These are phyloP conservation scores for Coracopsis vasa DNA, from an alignment of 2,113 vertebrate genomes.

Conservation along the genomic window DNA sequence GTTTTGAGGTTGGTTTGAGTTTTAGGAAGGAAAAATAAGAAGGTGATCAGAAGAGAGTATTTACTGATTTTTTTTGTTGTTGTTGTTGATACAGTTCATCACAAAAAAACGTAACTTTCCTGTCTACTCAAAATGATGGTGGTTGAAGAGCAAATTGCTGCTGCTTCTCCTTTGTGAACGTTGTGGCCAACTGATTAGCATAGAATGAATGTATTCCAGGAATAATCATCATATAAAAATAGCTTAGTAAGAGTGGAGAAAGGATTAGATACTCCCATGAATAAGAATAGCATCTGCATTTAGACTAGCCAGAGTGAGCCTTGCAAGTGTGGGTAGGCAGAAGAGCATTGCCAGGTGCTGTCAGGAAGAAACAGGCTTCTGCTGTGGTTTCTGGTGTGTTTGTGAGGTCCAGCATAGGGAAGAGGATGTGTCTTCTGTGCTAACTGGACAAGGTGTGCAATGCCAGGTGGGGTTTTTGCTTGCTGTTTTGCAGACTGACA, in stretches of 20 bases:
- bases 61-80: conserved; percentile 22
- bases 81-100: conserved; percentile 55
- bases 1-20: conserved; percentile 9
- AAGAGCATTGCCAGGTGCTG: conserved; percentile 23
- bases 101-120: conserved; percentile 21
- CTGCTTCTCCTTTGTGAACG: conserved; percentile 55
- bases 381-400: not conserved
- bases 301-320: conserved; percentile 52
- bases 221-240: conserved; percentile 77
- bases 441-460: not conserved
- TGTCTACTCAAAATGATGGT: conserved; percentile 26
- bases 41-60: conserved; percentile 49
- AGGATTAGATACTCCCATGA: conserved; percentile 74
- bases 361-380: conserved; percentile 3
- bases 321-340: conserved; percentile 7
- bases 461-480: not conserved
- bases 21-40: conserved; percentile 47
- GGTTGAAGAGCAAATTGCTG: conserved; percentile 65
- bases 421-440: not conserved
- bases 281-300: conserved; percentile 69
- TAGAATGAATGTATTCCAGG: conserved; percentile 68
- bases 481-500: not conserved
- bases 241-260: conserved; percentile 69
- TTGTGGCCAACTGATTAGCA: conserved; percentile 67
- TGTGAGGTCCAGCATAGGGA: not conserved